phyloP scores from a whole-genome alignment of 2,888 invertebrate genomes.

The Noctua janthe region DNA sequence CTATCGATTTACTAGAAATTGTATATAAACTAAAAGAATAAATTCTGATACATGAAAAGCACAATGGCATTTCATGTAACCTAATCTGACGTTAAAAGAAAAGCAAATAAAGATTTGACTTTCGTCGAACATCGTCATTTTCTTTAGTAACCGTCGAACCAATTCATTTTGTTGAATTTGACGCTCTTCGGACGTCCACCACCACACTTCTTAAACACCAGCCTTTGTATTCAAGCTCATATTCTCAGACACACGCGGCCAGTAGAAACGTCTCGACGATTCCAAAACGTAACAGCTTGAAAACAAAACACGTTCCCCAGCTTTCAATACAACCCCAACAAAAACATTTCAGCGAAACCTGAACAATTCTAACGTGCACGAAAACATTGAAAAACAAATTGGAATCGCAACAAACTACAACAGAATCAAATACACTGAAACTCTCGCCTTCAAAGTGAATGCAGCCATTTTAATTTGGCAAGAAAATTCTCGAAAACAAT shows the following conservation, averaged over 20 bases:
- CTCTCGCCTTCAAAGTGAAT: conserved; percentile 40
- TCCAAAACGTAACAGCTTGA: neutral
- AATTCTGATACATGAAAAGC: neutral
- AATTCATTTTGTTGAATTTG: neutral
- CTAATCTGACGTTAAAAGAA: neutral
- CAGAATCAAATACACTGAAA: conserved; percentile 44
- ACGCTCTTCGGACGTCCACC: no score
- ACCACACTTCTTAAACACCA: neutral
- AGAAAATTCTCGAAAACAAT: conserved; percentile 66
- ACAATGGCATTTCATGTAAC: neutral
- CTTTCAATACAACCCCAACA: conserved; percentile 12
- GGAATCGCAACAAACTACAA: conserved; percentile 47
- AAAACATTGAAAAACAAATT: conserved; percentile 57
- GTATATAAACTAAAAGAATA: no score
- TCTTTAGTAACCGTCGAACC: neutral
- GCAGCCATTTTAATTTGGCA: conserved; percentile 62
- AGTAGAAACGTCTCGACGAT: conserved; percentile 14
- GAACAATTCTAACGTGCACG: conserved; percentile 40
- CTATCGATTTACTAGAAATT: no score
- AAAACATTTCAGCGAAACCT: conserved; percentile 40
- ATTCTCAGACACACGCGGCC: neutral
- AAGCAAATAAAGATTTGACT: neutral
- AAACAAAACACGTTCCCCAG: conserved; percentile 29
- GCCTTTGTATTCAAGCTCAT: accelerated
- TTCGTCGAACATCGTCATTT: neutral